Percentiles rank a stretch among this genome's conserved stretches.
phyloP scores from a whole-genome alignment of 2,888 invertebrate species.

The Bombylius major region DNA sequence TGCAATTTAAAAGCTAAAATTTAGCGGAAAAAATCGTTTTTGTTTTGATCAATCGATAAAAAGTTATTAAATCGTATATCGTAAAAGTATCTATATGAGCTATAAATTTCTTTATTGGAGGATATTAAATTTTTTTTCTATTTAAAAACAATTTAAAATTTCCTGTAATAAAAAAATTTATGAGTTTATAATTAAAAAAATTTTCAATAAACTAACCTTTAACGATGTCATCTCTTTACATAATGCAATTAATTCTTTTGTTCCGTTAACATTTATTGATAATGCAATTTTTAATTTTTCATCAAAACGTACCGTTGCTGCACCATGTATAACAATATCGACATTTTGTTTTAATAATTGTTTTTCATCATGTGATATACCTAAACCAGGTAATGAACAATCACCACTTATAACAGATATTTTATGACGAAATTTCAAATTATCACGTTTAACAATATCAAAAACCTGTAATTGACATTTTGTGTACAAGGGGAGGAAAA shows the following conservation, averaged over 20 bases:
- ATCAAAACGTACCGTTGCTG: constrained; percentile 74
- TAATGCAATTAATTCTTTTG: constrained; percentile 48
- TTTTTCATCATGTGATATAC: constrained; percentile 30
- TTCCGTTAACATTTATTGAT: constrained; percentile 55
- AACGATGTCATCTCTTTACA: constrained; percentile 50
- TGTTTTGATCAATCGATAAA: too few species aligned
- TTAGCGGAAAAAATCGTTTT: too few species aligned
- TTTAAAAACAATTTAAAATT: too few species aligned
- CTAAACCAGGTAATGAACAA: constrained; percentile 29
- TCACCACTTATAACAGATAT: constrained; percentile 34
- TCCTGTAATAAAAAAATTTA: too few species aligned
- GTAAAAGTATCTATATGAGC: too few species aligned
- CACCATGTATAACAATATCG: constrained; percentile 68
- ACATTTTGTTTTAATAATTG: constrained; percentile 24
- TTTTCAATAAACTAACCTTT: constrained; percentile 35
- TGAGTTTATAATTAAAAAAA: too few species aligned
- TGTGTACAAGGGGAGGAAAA: constrained; percentile 4
- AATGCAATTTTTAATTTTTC: constrained; percentile 55
- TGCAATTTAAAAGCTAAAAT: background rate
- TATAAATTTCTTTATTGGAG: too few species aligned
- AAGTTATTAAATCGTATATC: too few species aligned
- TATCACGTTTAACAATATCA: constrained; percentile 17
- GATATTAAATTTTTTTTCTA: too few species aligned
- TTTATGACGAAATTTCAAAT: constrained; percentile 30
- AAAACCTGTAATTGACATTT: constrained; percentile 16